Evolutionary conservation across 2,797 vertebrate species (phyloP), one percentile per base, ranked within the genome.

Genomic region (Danio aesculapii): DNA sequence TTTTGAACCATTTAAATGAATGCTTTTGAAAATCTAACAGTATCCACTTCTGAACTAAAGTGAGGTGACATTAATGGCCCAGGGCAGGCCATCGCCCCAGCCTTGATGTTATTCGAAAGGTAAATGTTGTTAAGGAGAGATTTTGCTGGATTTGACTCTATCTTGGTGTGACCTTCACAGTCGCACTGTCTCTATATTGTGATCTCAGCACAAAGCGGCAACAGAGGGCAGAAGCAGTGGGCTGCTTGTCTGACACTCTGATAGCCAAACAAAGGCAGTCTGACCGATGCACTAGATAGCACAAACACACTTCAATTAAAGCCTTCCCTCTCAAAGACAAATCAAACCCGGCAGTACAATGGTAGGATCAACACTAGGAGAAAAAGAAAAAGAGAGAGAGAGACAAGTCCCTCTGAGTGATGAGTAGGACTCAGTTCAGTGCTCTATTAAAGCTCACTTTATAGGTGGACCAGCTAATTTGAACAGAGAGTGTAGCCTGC

Each of bases 251-350:
- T 90, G 90, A 86, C 90, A 89, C 84, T 90, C 91, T 93, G 93
- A 95, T 93, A 90, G 94, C 90, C 91, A 94, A 94, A 95, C 95
- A 96, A 95, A 95, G 88, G 93, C 92, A 85, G 84, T 87, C 84
- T 85, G 86, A 87, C 90, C 90, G 90, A 91, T 90, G 91, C 82
- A 78, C 91, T 89, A 94, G 94, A 94, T 91, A 92, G 85, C 88
- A 78, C 76, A 82, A 85, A 85, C 88, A 77, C 90, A 90, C 92
- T 91, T 93, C 90, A 94, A 93, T 93, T 94, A 93, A 91, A 92
- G 77, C 82, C 88, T 87, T 91, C 88, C 90, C 91, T 84, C 87
- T 91, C 85, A 92, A 89, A 90, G 88, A 91, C 90, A 90, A 92
- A 91, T 93, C 91, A 92, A 91, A 92, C 92, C 89, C 90, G 89